A percentile compares a stretch with the other conserved stretches of the same genome.
Evolutionary conservation across 2,113 vertebrate genomes (phyloP).

Genomic region (Cyanoliseus patagonus): DNA sequence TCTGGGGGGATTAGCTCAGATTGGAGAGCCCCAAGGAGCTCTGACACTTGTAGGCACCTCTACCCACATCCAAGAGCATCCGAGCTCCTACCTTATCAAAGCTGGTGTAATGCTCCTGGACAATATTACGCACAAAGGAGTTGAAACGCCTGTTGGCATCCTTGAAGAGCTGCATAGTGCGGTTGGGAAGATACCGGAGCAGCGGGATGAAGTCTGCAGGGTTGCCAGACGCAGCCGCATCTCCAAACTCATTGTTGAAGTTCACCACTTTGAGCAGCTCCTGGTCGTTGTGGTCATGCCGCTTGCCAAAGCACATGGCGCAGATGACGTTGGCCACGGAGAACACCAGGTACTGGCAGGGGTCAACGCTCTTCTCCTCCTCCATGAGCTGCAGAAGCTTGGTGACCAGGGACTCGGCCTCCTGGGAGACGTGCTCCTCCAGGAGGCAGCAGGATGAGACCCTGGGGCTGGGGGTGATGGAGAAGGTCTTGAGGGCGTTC

Average conservation of each 20-base stretch:
- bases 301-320: constrained; percentile 85
- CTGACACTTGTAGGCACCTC: neutral
- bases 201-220: constrained; percentile 76
- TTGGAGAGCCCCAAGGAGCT: neutral
- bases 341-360: constrained; percentile 73
- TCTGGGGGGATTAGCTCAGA: neutral
- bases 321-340: constrained; percentile 88
- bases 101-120: constrained; percentile 81
- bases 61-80: neutral
- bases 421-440: constrained; percentile 65
- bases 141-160: constrained; percentile 76
- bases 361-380: constrained; percentile 77
- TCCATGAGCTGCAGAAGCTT: constrained; percentile 53
- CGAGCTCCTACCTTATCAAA: constrained; percentile 80
- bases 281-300: constrained; percentile 78
- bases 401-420: constrained; percentile 75
- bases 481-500: constrained; percentile 80
- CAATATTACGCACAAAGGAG: constrained; percentile 74
- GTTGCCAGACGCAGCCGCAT: constrained; percentile 72
- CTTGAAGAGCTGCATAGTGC: constrained; percentile 76
- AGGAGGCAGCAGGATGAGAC: too few relatives aligned
- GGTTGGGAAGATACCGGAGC: constrained; percentile 82
- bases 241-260: constrained; percentile 73
- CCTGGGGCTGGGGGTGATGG: too few relatives aligned
- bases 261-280: constrained; percentile 72